Percentiles rank a stretch among this genome's conserved stretches.
These are phyloP conservation scores for Sebastes ruberrimus DNA, from an alignment of 2,797 vertebrate species.

Conservation along the genomic window DNA sequence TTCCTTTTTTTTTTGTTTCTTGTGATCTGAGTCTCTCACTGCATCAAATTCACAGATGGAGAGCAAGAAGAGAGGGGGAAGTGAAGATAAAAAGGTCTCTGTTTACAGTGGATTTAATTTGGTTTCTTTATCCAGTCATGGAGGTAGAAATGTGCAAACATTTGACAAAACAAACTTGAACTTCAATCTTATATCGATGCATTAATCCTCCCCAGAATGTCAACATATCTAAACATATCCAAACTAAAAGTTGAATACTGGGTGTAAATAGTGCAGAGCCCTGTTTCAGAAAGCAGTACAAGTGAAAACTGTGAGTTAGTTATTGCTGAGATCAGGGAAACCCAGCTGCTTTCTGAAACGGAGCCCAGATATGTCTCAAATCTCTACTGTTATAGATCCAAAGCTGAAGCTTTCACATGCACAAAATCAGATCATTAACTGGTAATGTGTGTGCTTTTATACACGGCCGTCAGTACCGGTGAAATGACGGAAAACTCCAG, in stretches of 20 bases:
- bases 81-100: background rate
- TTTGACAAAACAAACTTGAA: background rate
- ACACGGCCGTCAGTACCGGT: background rate
- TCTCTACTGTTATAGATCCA: background rate
- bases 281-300: no score
- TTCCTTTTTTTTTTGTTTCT: constrained; percentile 49
- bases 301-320: no score
- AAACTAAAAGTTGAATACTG: background rate
- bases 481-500: background rate
- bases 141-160: background rate
- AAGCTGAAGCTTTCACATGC: background rate
- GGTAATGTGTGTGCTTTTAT: background rate
- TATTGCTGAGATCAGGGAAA: no score
- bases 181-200: background rate
- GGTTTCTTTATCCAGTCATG: background rate
- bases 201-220: background rate
- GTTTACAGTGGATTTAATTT: constrained; percentile 16
- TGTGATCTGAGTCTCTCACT: constrained; percentile 44
- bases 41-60: constrained; percentile 39
- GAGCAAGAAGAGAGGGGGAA: background rate
- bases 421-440: background rate
- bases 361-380: background rate
- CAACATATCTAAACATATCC: background rate
- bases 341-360: no score
- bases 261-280: constrained; percentile 14